Evolutionary conservation across 64 coral and sea anemone genomes (phyloP).

Genomic region (Orbicella faveolata): DNA sequence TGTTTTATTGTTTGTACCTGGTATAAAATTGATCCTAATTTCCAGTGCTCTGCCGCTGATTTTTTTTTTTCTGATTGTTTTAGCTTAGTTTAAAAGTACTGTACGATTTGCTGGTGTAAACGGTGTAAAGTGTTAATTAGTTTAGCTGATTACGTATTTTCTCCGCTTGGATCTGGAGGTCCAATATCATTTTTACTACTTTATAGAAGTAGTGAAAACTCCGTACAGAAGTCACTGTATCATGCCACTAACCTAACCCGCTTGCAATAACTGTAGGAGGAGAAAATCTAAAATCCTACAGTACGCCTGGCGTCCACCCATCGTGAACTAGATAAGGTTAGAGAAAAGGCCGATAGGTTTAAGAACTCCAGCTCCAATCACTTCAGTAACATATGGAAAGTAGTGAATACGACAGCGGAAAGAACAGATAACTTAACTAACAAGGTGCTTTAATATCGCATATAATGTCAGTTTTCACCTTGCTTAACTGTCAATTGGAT

Average conservation of each 20-base stretch:
- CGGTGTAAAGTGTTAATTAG: too few relatives aligned
- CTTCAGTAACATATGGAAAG: neutral
- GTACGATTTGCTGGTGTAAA: too few relatives aligned
- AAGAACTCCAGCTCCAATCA: neutral
- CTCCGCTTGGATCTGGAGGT: too few relatives aligned
- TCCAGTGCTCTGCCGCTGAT: too few relatives aligned
- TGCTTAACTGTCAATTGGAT: neutral
- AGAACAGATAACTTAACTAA: neutral
- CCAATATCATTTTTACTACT: too few relatives aligned
- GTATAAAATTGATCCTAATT: too few relatives aligned
- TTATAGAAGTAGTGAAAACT: too few relatives aligned
- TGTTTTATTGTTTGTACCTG: too few relatives aligned
- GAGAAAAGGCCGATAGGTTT: neutral
- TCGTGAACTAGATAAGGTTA: neutral
- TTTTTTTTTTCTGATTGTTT: too few relatives aligned
- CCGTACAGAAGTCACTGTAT: neutral
- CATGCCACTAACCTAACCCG: neutral
- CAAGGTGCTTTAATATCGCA: neutral
- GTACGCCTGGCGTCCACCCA: neutral
- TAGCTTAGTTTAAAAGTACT: too few relatives aligned
- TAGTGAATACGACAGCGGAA: neutral
- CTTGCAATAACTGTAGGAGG: neutral
- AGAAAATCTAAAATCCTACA: neutral
- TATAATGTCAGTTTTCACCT: neutral
- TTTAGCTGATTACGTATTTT: too few relatives aligned